Conservation (phyloP, 1,140 invertebrate species). For the Cecropterus lyciades region DNA sequence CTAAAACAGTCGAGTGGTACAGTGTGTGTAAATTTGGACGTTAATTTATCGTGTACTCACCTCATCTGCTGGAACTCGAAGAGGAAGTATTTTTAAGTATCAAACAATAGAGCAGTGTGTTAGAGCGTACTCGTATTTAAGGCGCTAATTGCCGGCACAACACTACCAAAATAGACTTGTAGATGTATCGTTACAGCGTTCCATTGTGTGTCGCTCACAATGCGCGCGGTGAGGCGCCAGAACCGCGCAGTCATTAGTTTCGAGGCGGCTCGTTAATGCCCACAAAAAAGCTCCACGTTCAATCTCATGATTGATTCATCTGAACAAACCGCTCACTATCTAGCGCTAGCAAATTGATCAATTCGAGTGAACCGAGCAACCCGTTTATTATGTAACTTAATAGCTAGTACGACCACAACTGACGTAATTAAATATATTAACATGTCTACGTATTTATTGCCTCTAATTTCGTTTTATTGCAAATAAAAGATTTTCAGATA, state of each 20-base stretch:
- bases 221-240: slow-evolving; percentile 49
- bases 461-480: slow-evolving; percentile 31
- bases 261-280: slow-evolving; percentile 62
- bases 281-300: slow-evolving; percentile 59
- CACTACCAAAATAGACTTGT: slow-evolving; percentile 62
- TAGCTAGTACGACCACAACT: slow-evolving; percentile 22
- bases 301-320: slow-evolving; percentile 70
- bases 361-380: slow-evolving; percentile 56
- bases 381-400: slow-evolving; percentile 48
- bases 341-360: slow-evolving; percentile 61
- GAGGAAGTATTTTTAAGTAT: slow-evolving; percentile 27
- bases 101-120: slow-evolving; percentile 29
- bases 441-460: slow-evolving; percentile 32
- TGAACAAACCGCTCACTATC: slow-evolving; percentile 61
- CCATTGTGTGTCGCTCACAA: slow-evolving; percentile 59
- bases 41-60: slow-evolving; percentile 23
- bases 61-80: slow-evolving; percentile 19
- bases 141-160: slow-evolving; percentile 64
- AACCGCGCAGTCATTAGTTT: slow-evolving; percentile 61
- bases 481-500: slow-evolving; percentile 16
- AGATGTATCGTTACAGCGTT: slow-evolving; percentile 55
- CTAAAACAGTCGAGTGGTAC: slow-evolving; percentile 2
- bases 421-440: slow-evolving; percentile 30
- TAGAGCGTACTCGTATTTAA: slow-evolving; percentile 53
- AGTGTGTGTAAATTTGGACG: not conserved